Evolutionary conservation across 1,140 invertebrate species (phyloP).

Genomic region (Zaprionus capensis): DNA sequence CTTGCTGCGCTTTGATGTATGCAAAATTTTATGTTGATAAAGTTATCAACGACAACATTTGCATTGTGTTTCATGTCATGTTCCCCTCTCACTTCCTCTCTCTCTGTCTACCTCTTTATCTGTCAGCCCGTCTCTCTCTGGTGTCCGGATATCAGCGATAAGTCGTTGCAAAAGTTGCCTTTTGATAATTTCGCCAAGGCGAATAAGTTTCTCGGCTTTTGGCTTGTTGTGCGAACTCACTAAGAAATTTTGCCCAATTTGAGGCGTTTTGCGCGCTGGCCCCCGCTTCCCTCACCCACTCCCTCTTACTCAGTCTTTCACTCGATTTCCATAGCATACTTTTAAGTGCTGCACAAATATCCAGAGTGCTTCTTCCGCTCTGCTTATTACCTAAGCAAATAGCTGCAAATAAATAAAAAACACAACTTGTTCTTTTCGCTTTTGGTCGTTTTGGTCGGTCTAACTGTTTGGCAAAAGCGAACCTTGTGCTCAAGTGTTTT

Average conservation of each 20-base stretch:
- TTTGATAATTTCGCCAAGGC: slow-evolving; percentile 7
- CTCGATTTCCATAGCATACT: slow-evolving; percentile 5
- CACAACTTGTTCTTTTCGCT: background rate
- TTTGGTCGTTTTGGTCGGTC: background rate
- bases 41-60: slow-evolving; percentile 64
- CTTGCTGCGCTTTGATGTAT: slow-evolving; percentile 59
- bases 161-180: slow-evolving; percentile 21
- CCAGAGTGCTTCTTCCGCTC: background rate
- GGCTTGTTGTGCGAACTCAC: slow-evolving; percentile 1
- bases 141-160: slow-evolving; percentile 35
- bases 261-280: background rate
- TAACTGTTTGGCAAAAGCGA: background rate
- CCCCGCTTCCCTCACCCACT: background rate
- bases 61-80: slow-evolving; percentile 37
- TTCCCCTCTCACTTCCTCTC: background rate
- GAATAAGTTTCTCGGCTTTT: background rate
- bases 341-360: slow-evolving; percentile 2
- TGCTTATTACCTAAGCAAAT: slow-evolving; percentile 1
- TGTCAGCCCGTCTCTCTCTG: background rate
- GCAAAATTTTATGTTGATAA: slow-evolving; percentile 73
- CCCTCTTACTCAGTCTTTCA: background rate
- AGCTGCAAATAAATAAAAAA: background rate
- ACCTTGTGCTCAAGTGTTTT: background rate
- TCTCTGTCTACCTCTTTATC: no score
- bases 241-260: slow-evolving; percentile 4